Evolutionary conservation across 2,113 vertebrate species (phyloP).

Genomic region (Gulo gulo): DNA sequence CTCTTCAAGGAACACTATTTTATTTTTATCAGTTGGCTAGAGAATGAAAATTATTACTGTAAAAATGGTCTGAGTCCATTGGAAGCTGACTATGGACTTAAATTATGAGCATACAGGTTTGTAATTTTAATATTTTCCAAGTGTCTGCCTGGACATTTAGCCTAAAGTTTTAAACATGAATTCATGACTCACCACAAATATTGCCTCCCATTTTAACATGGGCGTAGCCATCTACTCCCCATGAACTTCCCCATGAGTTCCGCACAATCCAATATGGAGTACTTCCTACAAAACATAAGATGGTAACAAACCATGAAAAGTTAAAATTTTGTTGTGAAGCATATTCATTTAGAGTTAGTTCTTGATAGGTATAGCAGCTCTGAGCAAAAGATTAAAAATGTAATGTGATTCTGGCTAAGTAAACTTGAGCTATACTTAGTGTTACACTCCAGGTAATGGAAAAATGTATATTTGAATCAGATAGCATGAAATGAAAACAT

Average conservation of each 20-base stretch:
- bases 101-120: neutral
- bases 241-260: slow-evolving; percentile 92
- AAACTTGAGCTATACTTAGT: neutral
- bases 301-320: neutral
- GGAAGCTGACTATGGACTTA: neutral
- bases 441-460: neutral
- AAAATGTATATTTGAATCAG: neutral
- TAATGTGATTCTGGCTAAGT: neutral
- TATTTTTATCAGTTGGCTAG: neutral
- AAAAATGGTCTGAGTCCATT: neutral
- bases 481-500: neutral
- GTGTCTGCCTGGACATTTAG: neutral
- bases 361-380: neutral
- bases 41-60: neutral
- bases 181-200: slow-evolving; percentile 88
- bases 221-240: slow-evolving; percentile 93
- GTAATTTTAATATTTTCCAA: neutral
- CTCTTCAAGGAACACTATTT: neutral
- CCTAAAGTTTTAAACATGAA: neutral
- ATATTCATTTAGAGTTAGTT: neutral
- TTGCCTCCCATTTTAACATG: slow-evolving; percentile 91
- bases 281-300: slow-evolving; percentile 80
- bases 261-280: slow-evolving; percentile 94
- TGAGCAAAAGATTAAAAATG: neutral
- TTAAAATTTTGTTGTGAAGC: neutral